phyloP scores from a whole-genome alignment of 2,113 vertebrate genomes.

The Rana temporaria region DNA sequence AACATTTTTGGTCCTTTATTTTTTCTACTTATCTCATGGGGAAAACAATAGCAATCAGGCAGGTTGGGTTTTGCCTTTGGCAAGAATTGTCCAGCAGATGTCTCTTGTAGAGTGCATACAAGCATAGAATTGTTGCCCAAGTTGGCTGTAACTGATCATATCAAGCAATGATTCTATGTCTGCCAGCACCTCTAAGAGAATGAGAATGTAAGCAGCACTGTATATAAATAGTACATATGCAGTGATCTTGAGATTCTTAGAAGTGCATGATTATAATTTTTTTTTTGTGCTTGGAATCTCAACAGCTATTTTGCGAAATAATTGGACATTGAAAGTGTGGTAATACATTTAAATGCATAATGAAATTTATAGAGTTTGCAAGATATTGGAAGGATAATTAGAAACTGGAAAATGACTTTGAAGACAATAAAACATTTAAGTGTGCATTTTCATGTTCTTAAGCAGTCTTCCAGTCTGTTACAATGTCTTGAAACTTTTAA shows the following conservation, averaged over 20 bases:
- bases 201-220: not conserved
- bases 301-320: conserved; percentile 44
- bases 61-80: too few species aligned
- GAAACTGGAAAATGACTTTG: conserved; percentile 42
- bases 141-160: too few species aligned
- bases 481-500: conserved; percentile 1
- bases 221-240: conserved; percentile 5
- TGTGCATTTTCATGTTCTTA: conserved; percentile 13
- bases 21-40: too few species aligned
- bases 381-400: conserved; percentile 44
- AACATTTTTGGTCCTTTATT: too few species aligned
- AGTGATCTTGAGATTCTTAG: not conserved
- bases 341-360: conserved; percentile 46
- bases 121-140: too few species aligned
- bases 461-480: not conserved
- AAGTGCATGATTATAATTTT: conserved; percentile 31
- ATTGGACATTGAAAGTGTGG: conserved; percentile 37
- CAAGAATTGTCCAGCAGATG: too few species aligned
- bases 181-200: too few species aligned
- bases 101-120: too few species aligned
- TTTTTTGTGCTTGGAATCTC: conserved; percentile 13
- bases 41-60: too few species aligned
- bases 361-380: conserved; percentile 25
- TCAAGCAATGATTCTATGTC: too few species aligned
- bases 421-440: conserved; percentile 29